phyloP scores from a whole-genome alignment of 2,888 invertebrate genomes.

The Rhopalosiphum nymphaeae region DNA sequence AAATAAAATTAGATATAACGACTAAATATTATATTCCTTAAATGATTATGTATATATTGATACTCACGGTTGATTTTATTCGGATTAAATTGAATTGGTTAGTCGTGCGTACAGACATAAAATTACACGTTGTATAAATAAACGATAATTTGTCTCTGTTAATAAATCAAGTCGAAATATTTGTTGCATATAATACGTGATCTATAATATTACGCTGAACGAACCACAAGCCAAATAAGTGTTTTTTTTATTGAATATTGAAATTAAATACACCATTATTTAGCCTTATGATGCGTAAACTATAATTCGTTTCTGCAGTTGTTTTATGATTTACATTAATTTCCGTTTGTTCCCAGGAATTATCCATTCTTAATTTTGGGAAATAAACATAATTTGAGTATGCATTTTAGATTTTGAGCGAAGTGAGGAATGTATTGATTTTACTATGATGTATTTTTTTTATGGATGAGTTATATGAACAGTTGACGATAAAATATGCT shows the following conservation, averaged over 20 bases:
- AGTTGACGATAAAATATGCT: too few relatives aligned
- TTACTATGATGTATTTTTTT: too few relatives aligned
- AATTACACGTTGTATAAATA: background rate
- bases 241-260: background rate
- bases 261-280: background rate
- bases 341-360: background rate
- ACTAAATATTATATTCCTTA: background rate
- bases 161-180: background rate
- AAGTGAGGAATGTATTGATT: too few relatives aligned
- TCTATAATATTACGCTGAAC: background rate
- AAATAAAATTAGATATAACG: background rate
- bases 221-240: background rate
- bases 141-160: background rate
- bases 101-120: background rate
- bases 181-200: background rate
- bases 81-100: background rate
- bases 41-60: background rate
- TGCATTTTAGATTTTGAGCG: background rate
- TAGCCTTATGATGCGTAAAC: background rate
- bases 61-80: background rate
- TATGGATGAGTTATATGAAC: too few relatives aligned
- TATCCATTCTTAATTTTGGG: background rate
- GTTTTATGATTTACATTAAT: background rate
- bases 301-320: background rate
- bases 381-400: background rate